Evolutionary conservation across 1,140 invertebrate species (phyloP).

Genomic region (Drosophila pallidifrons): DNA sequence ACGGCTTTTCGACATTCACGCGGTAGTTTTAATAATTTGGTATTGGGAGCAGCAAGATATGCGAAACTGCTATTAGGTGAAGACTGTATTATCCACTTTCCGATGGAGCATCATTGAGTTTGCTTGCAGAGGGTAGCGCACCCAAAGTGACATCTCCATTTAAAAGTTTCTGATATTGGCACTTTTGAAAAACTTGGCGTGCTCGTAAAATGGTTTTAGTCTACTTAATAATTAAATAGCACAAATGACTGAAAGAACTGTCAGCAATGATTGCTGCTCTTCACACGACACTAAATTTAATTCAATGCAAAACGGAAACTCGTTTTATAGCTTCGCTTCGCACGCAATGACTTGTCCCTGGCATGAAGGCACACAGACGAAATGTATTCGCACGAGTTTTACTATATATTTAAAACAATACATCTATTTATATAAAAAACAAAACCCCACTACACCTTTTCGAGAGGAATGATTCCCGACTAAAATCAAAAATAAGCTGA

Average conservation of each 20-base stretch:
- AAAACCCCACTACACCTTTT: slow-evolving; percentile 31
- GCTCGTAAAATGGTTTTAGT: slow-evolving; percentile 30
- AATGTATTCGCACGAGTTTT: slow-evolving; percentile 45
- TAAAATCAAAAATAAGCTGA: slow-evolving; percentile 15
- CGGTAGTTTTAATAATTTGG: too few species aligned
- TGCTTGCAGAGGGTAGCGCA: neutral
- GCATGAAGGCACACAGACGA: neutral
- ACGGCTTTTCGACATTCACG: too few species aligned
- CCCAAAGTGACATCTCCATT: neutral
- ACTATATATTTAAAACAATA: slow-evolving; percentile 66
- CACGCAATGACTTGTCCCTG: slow-evolving; percentile 37
- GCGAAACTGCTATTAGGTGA: too few species aligned
- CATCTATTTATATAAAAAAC: slow-evolving; percentile 82
- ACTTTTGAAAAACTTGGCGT: slow-evolving; percentile 19
- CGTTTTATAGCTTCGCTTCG: slow-evolving; percentile 7
- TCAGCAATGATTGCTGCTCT: slow-evolving; percentile 45
- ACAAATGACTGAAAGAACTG: slow-evolving; percentile 40
- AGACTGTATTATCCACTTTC: too few species aligned
- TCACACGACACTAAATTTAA: slow-evolving; percentile 67
- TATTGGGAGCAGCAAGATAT: too few species aligned
- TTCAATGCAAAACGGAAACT: slow-evolving; percentile 62
- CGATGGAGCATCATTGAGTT: too few species aligned
- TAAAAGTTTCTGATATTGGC: neutral
- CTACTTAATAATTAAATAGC: slow-evolving; percentile 67
- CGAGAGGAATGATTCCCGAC: slow-evolving; percentile 1